Evolutionary conservation across 1,140 invertebrate genomes (phyloP).

Genomic region (Sycophaga agraensis): DNA sequence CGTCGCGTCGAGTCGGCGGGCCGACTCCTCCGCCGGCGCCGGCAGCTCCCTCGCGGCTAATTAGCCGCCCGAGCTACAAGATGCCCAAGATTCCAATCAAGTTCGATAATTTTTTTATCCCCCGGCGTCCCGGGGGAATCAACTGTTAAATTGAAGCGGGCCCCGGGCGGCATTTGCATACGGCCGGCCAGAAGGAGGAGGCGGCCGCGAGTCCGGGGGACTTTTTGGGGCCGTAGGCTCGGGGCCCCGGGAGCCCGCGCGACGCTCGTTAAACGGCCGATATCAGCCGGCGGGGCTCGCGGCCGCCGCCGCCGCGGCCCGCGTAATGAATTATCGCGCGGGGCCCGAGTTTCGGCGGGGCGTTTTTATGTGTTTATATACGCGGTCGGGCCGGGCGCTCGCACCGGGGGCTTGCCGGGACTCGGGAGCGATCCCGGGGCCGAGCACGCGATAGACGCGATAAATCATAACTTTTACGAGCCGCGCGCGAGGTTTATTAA

Average conservation of each 20-base stretch:
- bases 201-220: background rate
- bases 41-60: too few species aligned
- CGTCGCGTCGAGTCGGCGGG: too few species aligned
- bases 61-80: too few species aligned
- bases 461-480: constrained; percentile 20
- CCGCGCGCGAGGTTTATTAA: constrained; percentile 1
- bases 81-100: too few species aligned
- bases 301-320: background rate
- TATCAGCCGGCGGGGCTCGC: constrained; percentile 3
- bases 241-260: background rate
- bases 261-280: constrained; percentile 11
- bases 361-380: background rate
- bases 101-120: too few species aligned
- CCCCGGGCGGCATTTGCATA: constrained; percentile 54
- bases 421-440: too few species aligned
- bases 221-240: background rate
- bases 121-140: too few species aligned
- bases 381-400: too few species aligned
- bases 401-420: too few species aligned
- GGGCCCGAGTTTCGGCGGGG: too few species aligned
- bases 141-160: too few species aligned
- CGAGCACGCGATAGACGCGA: constrained; percentile 5
- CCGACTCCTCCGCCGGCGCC: too few species aligned
- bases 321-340: constrained; percentile 2
- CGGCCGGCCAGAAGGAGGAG: background rate